Evolutionary conservation across 2,113 vertebrate genomes (phyloP).

Genomic region (Hylia prasina): DNA sequence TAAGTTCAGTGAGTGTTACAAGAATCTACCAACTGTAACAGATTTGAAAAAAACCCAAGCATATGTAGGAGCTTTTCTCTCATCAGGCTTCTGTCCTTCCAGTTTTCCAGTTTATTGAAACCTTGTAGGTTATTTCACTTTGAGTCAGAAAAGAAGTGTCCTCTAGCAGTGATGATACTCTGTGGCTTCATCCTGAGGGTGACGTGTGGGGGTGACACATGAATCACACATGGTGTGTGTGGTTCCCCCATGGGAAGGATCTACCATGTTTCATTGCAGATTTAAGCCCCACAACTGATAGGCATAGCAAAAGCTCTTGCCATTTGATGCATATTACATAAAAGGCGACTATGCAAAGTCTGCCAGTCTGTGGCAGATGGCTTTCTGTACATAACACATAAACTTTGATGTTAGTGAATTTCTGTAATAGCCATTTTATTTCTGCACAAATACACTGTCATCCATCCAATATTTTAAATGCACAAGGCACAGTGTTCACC

Average conservation of each 20-base stretch:
- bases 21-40: background rate
- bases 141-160: background rate
- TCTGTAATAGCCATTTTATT: slow-evolving; percentile 40
- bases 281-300: background rate
- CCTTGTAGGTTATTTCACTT: background rate
- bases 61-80: background rate
- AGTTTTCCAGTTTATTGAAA: background rate
- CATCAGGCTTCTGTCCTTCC: background rate
- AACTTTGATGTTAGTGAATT: background rate
- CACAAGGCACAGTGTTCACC: background rate
- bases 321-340: background rate
- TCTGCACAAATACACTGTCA: slow-evolving; percentile 3
- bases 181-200: background rate
- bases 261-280: background rate
- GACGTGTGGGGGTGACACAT: background rate
- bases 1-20: background rate
- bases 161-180: background rate
- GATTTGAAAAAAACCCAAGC: background rate
- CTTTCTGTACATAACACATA: background rate
- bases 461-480: background rate
- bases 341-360: background rate
- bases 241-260: background rate
- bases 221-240: background rate
- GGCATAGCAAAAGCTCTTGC: background rate
- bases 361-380: background rate